Evolutionary conservation across 2,888 invertebrate species (phyloP).

Genomic region (Spilosoma lubricipeda): DNA sequence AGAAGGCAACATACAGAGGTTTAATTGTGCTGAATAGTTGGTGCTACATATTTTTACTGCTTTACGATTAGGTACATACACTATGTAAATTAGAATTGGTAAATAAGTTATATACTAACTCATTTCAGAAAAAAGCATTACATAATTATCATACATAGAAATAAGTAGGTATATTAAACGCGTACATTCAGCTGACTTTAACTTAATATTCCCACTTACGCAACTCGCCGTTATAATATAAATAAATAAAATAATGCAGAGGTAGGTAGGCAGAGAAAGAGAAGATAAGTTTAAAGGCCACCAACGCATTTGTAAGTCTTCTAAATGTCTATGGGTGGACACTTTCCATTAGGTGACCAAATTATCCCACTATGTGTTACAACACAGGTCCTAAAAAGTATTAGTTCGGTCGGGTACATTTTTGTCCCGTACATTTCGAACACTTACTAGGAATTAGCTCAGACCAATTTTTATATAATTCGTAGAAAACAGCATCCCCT

Average conservation of each 20-base stretch:
- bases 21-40: neutral
- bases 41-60: neutral
- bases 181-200: too few species aligned
- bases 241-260: too few species aligned
- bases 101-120: too few species aligned
- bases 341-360: neutral
- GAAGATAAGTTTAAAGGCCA: neutral
- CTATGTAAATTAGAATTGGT: too few species aligned
- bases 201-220: too few species aligned
- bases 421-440: constrained; percentile 23
- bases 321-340: neutral
- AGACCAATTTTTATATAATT: constrained; percentile 56
- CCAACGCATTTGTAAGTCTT: neutral
- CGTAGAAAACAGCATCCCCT: constrained; percentile 41
- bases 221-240: too few species aligned
- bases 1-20: neutral
- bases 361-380: neutral
- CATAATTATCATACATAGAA: too few species aligned
- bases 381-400: too few species aligned
- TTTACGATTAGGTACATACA: too few species aligned
- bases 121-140: too few species aligned
- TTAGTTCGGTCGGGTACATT: constrained; percentile 16
- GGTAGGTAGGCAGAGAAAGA: too few species aligned
- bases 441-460: constrained; percentile 49
- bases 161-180: too few species aligned